Percentiles rank a stretch among this genome's conserved stretches.
These are phyloP conservation scores for Helicoverpa assulta DNA, from an alignment of 2,888 invertebrate species.

Conservation along the genomic window DNA sequence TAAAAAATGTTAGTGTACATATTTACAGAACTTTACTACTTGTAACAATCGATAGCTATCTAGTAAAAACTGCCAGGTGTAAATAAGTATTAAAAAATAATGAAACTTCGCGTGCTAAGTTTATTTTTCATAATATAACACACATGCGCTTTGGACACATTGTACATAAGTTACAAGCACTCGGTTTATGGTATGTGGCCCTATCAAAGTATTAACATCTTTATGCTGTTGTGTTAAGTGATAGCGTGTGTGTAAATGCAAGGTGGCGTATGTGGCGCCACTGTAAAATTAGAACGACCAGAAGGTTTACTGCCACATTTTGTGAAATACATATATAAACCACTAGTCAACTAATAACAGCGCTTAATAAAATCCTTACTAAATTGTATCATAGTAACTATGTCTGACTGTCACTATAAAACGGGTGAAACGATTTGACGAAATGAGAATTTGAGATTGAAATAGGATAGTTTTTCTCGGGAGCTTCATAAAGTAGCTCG, in stretches of 20 bases:
- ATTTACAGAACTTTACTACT: slow-evolving; percentile 6
- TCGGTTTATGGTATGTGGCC: slow-evolving; percentile 49
- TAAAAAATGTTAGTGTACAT: background rate
- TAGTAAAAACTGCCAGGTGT: slow-evolving; percentile 19
- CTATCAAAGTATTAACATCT: slow-evolving; percentile 67
- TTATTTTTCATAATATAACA: slow-evolving; percentile 56
- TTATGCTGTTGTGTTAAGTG: slow-evolving; percentile 72
- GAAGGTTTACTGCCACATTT: slow-evolving; percentile 20
- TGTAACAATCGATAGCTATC: slow-evolving; percentile 20
- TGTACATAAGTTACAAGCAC: slow-evolving; percentile 42
- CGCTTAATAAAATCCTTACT: too few relatives aligned
- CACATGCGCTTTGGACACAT: slow-evolving; percentile 50
- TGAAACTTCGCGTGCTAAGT: slow-evolving; percentile 55
- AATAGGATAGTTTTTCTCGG: too few relatives aligned
- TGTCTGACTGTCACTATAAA: too few relatives aligned
- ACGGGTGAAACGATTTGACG: too few relatives aligned
- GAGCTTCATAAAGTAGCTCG: too few relatives aligned
- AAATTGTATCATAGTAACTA: too few relatives aligned
- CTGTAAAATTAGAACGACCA: slow-evolving; percentile 42
- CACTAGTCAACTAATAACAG: too few relatives aligned
- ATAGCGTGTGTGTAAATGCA: slow-evolving; percentile 56
- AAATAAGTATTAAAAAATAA: slow-evolving; percentile 48
- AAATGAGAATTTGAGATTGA: too few relatives aligned
- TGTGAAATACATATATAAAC: too few relatives aligned
- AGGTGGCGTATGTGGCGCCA: slow-evolving; percentile 57